A percentile compares a stretch with the other conserved stretches of the same genome.
Evolutionary conservation across 2,888 invertebrate species (phyloP).

Genomic region (Phortica okadai): DNA sequence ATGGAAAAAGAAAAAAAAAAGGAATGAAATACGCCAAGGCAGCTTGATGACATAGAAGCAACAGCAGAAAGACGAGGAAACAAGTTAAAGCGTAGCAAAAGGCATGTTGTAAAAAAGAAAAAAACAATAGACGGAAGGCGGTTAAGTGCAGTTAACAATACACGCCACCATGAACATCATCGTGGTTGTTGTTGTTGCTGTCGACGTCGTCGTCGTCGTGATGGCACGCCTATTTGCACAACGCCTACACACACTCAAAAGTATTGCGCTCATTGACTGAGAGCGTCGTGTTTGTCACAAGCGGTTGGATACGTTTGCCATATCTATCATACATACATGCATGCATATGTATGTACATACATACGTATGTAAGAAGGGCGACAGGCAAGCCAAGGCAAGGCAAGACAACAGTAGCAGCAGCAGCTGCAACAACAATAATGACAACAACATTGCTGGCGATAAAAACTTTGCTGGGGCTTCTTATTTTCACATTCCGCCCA

Average conservation of each 20-base stretch:
- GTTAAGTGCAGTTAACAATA: slow-evolving; percentile 63
- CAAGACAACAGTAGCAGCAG: no score
- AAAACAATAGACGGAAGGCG: slow-evolving; percentile 70
- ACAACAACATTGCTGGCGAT: neutral
- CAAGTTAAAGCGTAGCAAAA: slow-evolving; percentile 23
- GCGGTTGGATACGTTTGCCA: no score
- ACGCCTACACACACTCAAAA: slow-evolving; percentile 56
- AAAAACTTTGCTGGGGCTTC: slow-evolving; percentile 26
- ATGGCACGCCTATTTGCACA: slow-evolving; percentile 31
- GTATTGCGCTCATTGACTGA: slow-evolving; percentile 17
- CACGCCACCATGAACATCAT: neutral
- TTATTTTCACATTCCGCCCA: neutral
- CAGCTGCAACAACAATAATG: no score
- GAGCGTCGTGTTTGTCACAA: no score
- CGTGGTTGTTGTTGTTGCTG: no score
- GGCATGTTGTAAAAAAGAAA: slow-evolving; percentile 46
- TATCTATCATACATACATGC: neutral
- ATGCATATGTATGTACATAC: neutral
- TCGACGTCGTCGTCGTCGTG: neutral
- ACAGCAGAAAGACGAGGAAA: neutral
- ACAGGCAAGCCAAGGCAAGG: neutral
- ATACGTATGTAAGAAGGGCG: neutral
- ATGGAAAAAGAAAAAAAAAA: neutral
- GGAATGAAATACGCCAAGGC: neutral
- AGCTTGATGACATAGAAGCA: neutral